Evolutionary conservation across 2,797 vertebrate species (phyloP).

Genomic region (Phalanger gymnotis): DNA sequence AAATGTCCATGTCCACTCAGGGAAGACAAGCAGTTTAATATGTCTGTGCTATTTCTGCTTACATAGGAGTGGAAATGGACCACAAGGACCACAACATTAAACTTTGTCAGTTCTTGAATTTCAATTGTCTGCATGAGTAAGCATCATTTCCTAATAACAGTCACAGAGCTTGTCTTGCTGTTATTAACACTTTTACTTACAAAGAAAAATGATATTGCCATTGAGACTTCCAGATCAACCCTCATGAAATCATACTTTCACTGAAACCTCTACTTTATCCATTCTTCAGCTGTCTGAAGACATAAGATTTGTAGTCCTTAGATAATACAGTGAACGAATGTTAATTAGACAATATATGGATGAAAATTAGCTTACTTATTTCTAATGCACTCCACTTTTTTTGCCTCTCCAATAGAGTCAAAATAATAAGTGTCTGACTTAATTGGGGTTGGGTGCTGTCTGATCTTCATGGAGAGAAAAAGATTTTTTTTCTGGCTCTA

Average conservation of each 20-base stretch:
- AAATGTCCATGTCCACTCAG: conserved; percentile 32
- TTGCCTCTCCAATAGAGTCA: neutral
- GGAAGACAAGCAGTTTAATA: conserved; percentile 44
- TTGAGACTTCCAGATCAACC: neutral
- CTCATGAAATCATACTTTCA: neutral
- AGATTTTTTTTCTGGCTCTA: neutral
- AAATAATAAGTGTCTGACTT: neutral
- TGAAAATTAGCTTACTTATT: neutral
- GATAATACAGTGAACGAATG: neutral
- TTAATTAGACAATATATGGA: neutral
- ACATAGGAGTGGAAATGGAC: conserved; percentile 28
- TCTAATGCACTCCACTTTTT: neutral
- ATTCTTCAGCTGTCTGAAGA: conserved; percentile 15
- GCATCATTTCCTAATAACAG: conserved; percentile 57
- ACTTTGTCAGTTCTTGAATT: conserved; percentile 61
- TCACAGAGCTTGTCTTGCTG: conserved; percentile 43
- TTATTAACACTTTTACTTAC: conserved; percentile 56
- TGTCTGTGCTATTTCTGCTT: conserved; percentile 17
- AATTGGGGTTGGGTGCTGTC: neutral
- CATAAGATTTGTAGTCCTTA: neutral
- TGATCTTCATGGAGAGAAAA: neutral
- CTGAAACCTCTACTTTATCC: neutral
- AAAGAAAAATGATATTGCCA: conserved; percentile 48
- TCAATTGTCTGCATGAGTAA: conserved; percentile 65
- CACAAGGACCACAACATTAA: conserved; percentile 59